Evolutionary conservation across 2,113 vertebrate genomes (phyloP).

Genomic region (Patagioenas fasciata): DNA sequence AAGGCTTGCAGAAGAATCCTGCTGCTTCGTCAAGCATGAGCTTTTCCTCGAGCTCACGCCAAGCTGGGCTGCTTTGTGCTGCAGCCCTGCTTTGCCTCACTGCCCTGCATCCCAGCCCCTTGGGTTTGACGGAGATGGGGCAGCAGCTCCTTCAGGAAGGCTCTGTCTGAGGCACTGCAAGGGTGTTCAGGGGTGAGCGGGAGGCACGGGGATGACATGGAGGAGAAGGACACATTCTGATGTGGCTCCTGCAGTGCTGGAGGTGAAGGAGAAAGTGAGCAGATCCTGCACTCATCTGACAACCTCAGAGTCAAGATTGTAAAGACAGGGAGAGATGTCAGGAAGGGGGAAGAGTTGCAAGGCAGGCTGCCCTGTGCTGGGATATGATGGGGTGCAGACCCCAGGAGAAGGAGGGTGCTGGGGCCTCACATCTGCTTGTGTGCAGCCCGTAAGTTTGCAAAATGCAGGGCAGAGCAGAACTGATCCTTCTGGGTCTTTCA

Average conservation of each 20-base stretch:
- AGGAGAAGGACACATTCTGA: not conserved
- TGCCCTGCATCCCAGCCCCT: not conserved
- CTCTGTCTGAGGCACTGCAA: not conserved
- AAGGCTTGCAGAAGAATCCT: slow-evolving; percentile 8
- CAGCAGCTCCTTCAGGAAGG: not conserved
- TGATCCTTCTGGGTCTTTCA: not conserved
- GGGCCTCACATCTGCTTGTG: not conserved
- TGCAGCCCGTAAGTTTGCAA: not conserved
- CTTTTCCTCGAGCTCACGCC: not conserved
- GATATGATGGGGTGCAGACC: not conserved
- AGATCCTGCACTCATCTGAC: not conserved
- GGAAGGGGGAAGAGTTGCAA: not conserved
- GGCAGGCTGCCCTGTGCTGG: not conserved
- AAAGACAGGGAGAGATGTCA: not conserved
- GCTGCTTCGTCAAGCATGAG: not conserved
- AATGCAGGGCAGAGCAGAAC: not conserved
- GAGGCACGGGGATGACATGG: rapidly evolving
- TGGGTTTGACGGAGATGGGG: rapidly evolving
- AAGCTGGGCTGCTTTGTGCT: not conserved
- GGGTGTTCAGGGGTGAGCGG: not conserved
- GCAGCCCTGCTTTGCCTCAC: not conserved
- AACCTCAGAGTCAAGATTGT: not conserved
- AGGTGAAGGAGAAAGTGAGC: not conserved
- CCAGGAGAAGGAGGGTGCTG: not conserved
- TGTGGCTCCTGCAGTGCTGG: not conserved